Percentiles rank a stretch among this genome's conserved stretches.
phyloP scores from a whole-genome alignment of 2,888 invertebrate genomes.

The Eretmocerus hayati region DNA sequence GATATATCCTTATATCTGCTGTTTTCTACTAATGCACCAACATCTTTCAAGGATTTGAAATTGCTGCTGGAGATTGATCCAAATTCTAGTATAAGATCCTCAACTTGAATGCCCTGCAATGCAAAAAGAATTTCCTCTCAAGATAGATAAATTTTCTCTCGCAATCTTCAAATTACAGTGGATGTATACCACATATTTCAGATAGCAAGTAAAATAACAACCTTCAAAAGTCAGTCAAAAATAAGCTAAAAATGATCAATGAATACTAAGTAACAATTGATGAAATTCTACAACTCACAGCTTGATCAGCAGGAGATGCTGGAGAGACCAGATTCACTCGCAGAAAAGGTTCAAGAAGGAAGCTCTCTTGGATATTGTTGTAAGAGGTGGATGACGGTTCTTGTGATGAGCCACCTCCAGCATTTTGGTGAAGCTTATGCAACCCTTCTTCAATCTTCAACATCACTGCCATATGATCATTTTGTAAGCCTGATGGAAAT shows the following conservation, averaged over 20 bases:
- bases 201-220: too few species aligned
- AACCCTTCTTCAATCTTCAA: slow-evolving; percentile 74
- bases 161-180: background rate
- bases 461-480: slow-evolving; percentile 82
- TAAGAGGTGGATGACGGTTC: slow-evolving; percentile 25
- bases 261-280: too few species aligned
- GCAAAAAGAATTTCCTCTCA: too few species aligned
- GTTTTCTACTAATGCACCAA: slow-evolving; percentile 61
- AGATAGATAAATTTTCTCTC: too few species aligned
- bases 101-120: slow-evolving; percentile 61
- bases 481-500: slow-evolving; percentile 63
- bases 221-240: too few species aligned
- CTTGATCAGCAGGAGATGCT: slow-evolving; percentile 76
- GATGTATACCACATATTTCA: too few species aligned
- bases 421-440: slow-evolving; percentile 53
- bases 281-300: too few species aligned
- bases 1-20: slow-evolving; percentile 51
- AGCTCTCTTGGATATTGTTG: slow-evolving; percentile 28
- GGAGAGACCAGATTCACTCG: slow-evolving; percentile 64
- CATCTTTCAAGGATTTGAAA: slow-evolving; percentile 62
- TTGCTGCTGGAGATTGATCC: slow-evolving; percentile 68
- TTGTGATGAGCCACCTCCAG: slow-evolving; percentile 39
- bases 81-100: slow-evolving; percentile 69
- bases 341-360: slow-evolving; percentile 54
- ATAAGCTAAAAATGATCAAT: too few species aligned